Evolutionary conservation across 2,113 vertebrate genomes (phyloP).

Genomic region (Bufo gargarizans): DNA sequence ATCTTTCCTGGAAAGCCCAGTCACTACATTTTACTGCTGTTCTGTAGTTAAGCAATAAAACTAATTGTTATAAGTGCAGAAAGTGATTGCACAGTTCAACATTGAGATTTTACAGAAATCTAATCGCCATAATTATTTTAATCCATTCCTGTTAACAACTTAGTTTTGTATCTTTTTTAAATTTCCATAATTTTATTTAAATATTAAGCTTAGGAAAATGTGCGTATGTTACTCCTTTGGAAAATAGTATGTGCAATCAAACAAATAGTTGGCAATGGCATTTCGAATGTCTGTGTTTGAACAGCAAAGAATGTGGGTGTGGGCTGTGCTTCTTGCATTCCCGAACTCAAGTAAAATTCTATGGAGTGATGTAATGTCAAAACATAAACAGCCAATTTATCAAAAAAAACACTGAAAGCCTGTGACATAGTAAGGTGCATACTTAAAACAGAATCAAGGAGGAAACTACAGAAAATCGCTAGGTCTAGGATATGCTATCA

Average conservation of each 20-base stretch:
- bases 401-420: not conserved
- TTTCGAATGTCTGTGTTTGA: conserved; percentile 64
- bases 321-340: conserved; percentile 38
- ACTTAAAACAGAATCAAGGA: not conserved
- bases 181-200: conserved; percentile 16
- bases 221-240: conserved; percentile 68
- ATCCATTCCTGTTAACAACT: not conserved
- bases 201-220: conserved; percentile 11
- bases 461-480: not conserved
- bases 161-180: not conserved
- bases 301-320: conserved; percentile 68
- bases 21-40: not conserved
- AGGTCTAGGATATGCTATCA: no score
- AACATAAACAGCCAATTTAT: not conserved
- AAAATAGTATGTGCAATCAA: conserved; percentile 69
- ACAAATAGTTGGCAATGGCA: conserved; percentile 42
- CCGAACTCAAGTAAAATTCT: conserved; percentile 31
- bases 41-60: not conserved
- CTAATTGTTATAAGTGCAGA: conserved; percentile 20
- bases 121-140: not conserved
- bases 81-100: not conserved
- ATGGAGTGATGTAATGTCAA: conserved; percentile 55
- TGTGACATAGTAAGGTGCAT: not conserved
- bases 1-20: not conserved
- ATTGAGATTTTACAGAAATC: not conserved